Percentiles rank a stretch among this genome's conserved stretches.
Conservation (phyloP, 2,113 vertebrate species). For the Argyrosomus japonicus region DNA sequence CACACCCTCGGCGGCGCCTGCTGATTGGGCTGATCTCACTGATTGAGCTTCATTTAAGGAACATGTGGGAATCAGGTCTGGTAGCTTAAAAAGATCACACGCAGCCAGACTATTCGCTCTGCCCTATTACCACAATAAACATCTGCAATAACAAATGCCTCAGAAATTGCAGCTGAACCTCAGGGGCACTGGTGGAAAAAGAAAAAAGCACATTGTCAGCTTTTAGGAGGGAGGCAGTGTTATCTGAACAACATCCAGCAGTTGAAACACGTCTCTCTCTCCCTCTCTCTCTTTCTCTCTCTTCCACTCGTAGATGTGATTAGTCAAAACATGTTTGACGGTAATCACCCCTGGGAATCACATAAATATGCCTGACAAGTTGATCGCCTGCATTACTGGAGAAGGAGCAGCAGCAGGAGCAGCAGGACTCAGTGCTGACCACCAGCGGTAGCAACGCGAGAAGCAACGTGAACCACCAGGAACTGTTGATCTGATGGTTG, state of each 20-base stretch:
- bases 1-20: constrained; percentile 33
- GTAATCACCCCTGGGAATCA: constrained; percentile 54
- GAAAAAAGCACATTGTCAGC: constrained; percentile 14
- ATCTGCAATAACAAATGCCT: constrained; percentile 51
- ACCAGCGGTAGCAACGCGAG: constrained; percentile 69
- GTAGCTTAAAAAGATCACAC: constrained; percentile 26
- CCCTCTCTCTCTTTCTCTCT: neutral
- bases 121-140: constrained; percentile 55
- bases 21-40: constrained; percentile 59
- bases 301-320: constrained; percentile 50
- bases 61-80: constrained; percentile 57
- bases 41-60: constrained; percentile 53
- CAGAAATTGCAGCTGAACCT: constrained; percentile 41
- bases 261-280: constrained; percentile 45
- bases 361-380: constrained; percentile 53
- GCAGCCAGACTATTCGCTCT: constrained; percentile 26
- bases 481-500: constrained; percentile 77
- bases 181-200: neutral
- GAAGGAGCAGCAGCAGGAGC: constrained; percentile 74
- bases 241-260: constrained; percentile 45
- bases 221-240: constrained; percentile 6
- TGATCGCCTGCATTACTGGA: neutral
- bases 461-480: constrained; percentile 27
- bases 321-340: constrained; percentile 66
- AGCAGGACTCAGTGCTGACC: constrained; percentile 72